phyloP scores from a whole-genome alignment of 2,113 vertebrate genomes.

The Choloepus hoffmanni region DNA sequence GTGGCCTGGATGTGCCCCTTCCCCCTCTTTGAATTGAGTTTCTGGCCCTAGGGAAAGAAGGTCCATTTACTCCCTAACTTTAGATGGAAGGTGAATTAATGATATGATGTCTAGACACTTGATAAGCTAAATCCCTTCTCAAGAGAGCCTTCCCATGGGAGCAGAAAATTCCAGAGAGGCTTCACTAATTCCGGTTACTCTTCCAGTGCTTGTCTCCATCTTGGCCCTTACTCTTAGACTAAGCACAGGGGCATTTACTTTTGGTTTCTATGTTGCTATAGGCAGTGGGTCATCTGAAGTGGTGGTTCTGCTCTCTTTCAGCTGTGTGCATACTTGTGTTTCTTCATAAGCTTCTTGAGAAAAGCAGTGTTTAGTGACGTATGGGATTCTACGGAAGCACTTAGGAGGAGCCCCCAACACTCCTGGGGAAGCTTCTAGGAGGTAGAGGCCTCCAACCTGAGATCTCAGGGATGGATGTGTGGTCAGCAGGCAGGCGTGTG shows the following conservation, averaged over 20 bases:
- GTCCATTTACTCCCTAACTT: background rate
- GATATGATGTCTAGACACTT: background rate
- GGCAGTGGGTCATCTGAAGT: background rate
- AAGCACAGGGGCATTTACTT: background rate
- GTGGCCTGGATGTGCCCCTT: background rate
- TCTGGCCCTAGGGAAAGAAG: background rate
- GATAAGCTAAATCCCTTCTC: background rate
- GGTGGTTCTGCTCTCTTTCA: background rate
- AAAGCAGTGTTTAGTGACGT: background rate
- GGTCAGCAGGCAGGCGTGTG: background rate
- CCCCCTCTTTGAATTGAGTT: background rate
- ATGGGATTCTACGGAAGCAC: background rate
- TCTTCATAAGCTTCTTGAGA: background rate
- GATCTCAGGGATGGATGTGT: background rate
- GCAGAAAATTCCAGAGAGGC: background rate
- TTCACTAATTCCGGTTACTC: background rate
- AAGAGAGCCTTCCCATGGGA: background rate
- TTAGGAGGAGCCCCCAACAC: background rate
- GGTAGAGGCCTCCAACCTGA: background rate
- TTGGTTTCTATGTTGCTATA: background rate
- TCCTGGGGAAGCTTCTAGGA: background rate
- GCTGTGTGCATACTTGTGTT: background rate
- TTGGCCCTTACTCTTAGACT: background rate
- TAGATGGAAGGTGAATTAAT: background rate
- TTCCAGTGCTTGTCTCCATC: background rate